Conservation (phyloP, 2,113 vertebrate species). For the Saguinus midas region DNA sequence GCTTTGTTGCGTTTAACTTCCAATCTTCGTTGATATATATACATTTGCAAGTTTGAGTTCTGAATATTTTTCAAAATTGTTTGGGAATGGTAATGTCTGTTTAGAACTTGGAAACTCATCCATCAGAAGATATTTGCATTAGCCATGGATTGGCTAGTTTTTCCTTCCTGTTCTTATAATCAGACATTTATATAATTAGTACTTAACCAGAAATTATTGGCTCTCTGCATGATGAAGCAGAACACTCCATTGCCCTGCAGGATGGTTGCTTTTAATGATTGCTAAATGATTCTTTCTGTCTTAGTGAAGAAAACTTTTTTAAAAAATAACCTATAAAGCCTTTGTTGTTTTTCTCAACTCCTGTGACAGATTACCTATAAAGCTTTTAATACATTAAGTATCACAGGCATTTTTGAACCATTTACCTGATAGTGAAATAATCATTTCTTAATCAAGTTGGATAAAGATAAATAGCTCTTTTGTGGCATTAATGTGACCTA, state of each 20-base stretch:
- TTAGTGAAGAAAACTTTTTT: slow-evolving; percentile 26
- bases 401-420: not conserved
- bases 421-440: not conserved
- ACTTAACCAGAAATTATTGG: slow-evolving; percentile 35
- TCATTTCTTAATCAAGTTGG: slow-evolving; percentile 35
- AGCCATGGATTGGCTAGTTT: slow-evolving; percentile 23
- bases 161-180: not conserved
- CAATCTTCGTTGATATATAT: not conserved
- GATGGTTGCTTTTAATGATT: slow-evolving; percentile 58
- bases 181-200: slow-evolving; percentile 43
- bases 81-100: not conserved
- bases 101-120: slow-evolving; percentile 1
- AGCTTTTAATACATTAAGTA: slow-evolving; percentile 18
- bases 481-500: not conserved
- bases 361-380: not conserved
- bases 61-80: not conserved
- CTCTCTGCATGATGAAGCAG: slow-evolving; percentile 48
- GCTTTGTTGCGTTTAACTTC: not conserved
- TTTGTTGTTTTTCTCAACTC: not conserved
- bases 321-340: not conserved
- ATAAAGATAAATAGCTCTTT: slow-evolving; percentile 36
- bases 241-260: slow-evolving; percentile 27
- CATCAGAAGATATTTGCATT: slow-evolving; percentile 22
- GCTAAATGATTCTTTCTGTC: slow-evolving; percentile 45
- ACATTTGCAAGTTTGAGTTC: slow-evolving; percentile 3